These are phyloP conservation scores for Drosophila meridionalis DNA, from an alignment of 2,888 invertebrate species.

Conservation along the genomic window DNA sequence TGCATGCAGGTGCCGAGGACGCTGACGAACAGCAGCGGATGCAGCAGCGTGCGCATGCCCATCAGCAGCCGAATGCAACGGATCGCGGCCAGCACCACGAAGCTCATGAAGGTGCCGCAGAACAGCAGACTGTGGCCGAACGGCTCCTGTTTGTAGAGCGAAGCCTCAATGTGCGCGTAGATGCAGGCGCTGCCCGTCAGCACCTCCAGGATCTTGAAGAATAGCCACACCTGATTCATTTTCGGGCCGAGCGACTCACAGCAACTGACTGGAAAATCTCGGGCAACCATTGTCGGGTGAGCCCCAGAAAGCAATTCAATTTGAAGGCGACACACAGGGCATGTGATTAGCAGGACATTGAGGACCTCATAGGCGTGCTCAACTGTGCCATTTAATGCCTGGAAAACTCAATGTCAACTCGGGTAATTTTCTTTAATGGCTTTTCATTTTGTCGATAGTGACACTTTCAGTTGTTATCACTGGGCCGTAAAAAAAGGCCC, in stretches of 20 bases:
- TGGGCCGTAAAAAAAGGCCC: constrained; percentile 74
- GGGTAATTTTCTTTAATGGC: constrained; percentile 79
- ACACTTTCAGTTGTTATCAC: constrained; percentile 77
- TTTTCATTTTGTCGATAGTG: constrained; percentile 79
- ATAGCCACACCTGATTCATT: constrained; percentile 73
- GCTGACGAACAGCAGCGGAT: constrained; percentile 47
- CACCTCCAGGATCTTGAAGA: constrained; percentile 48
- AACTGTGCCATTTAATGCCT: constrained; percentile 68
- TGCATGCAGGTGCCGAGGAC: constrained; percentile 42
- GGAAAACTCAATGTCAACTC: constrained; percentile 64
- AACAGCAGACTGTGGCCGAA: constrained; percentile 67
- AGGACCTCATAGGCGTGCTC: constrained; percentile 26
- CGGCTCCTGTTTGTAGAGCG: constrained; percentile 53
- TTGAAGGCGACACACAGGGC: constrained; percentile 36
- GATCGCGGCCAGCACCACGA: constrained; percentile 48
- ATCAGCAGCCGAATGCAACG: constrained; percentile 39
- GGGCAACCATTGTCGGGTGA: constrained; percentile 13
- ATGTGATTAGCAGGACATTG: constrained; percentile 71
- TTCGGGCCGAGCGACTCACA: neutral
- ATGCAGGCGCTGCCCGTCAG: constrained; percentile 36
- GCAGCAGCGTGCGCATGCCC: constrained; percentile 39
- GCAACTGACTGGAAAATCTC: constrained; percentile 23
- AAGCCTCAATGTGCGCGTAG: constrained; percentile 53
- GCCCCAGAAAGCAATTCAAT: constrained; percentile 61
- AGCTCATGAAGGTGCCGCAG: constrained; percentile 70